A percentile compares a stretch with the other conserved stretches of the same genome.
Conservation (phyloP, 2,888 invertebrate species). For the Cremastinae sp. region DNA sequence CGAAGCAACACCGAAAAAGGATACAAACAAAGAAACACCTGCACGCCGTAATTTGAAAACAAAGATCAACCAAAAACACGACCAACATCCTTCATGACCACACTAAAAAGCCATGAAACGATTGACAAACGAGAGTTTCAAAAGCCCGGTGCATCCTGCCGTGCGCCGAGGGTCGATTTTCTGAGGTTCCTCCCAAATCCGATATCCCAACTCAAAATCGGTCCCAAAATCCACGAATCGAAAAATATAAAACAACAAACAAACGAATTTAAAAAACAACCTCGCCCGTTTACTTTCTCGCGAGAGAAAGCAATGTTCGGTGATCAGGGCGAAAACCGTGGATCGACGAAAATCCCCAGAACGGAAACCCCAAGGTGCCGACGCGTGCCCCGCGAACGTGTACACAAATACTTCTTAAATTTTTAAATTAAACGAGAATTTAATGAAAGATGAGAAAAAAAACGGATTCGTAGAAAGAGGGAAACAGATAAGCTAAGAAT, state of each 20-base stretch:
- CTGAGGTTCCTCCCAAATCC: conserved; percentile 60
- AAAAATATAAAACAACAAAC: conserved; percentile 43
- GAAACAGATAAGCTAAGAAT: conserved; percentile 56
- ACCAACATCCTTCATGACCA: conserved; percentile 75
- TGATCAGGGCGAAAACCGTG: conserved; percentile 37
- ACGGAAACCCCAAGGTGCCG: conserved; percentile 73
- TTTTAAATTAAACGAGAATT: conserved; percentile 68
- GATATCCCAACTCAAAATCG: conserved; percentile 27
- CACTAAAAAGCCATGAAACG: conserved; percentile 70
- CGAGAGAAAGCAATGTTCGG: conserved; percentile 40
- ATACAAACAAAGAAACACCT: conserved; percentile 49
- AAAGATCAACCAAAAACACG: conserved; percentile 66
- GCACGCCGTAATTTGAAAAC: conserved; percentile 59
- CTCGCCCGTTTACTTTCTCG: conserved; percentile 15
- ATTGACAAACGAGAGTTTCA: conserved; percentile 74
- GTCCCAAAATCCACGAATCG: conserved; percentile 39
- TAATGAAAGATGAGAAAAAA: conserved; percentile 61
- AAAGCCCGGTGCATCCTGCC: conserved; percentile 74
- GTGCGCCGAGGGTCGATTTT: conserved; percentile 75
- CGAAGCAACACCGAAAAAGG: conserved; percentile 45
- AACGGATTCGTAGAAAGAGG: conserved; percentile 58
- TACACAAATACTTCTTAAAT: conserved; percentile 74
- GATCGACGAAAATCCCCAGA: conserved; percentile 60
- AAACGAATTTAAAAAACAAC: conserved; percentile 20
- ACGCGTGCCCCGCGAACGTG: conserved; percentile 77